phyloP scores from a whole-genome alignment of 2,888 invertebrate species.

The Tiliacea aurago region DNA sequence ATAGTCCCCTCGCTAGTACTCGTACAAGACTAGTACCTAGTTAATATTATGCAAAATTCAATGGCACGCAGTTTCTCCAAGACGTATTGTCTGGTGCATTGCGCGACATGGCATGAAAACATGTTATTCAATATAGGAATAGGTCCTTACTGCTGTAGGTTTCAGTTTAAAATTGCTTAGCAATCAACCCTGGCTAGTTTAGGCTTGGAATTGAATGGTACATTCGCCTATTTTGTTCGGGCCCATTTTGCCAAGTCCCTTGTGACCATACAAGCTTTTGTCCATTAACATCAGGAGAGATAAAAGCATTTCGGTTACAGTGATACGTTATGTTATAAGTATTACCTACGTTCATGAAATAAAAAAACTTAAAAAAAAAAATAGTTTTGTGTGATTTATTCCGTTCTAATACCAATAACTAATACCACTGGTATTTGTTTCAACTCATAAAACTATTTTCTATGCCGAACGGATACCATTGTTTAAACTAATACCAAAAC shows the following conservation, averaged over 20 bases:
- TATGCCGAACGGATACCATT: too few relatives aligned
- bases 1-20: slow-evolving; percentile 37
- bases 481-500: too few relatives aligned
- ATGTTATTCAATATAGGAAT: slow-evolving; percentile 2
- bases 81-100: slow-evolving; percentile 72
- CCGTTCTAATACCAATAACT: too few relatives aligned
- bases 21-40: slow-evolving; percentile 33
- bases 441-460: too few relatives aligned
- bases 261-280: slow-evolving; percentile 17
- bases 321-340: neutral
- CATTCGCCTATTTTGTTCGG: slow-evolving; percentile 45
- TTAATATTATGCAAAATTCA: slow-evolving; percentile 68
- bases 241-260: slow-evolving; percentile 37
- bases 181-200: slow-evolving; percentile 19
- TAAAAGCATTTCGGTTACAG: slow-evolving; percentile 1
- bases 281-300: slow-evolving; percentile 17
- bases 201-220: slow-evolving; percentile 46
- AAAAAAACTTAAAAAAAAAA: slow-evolving; percentile 4
- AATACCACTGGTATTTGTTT: too few relatives aligned
- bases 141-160: neutral
- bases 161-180: slow-evolving; percentile 35
- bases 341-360: neutral
- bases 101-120: slow-evolving; percentile 44
- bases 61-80: slow-evolving; percentile 74
- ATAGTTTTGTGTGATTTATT: slow-evolving; percentile 30